These are phyloP conservation scores for Equus przewalskii DNA, from an alignment of 2,113 vertebrate species.

Conservation along the genomic window DNA sequence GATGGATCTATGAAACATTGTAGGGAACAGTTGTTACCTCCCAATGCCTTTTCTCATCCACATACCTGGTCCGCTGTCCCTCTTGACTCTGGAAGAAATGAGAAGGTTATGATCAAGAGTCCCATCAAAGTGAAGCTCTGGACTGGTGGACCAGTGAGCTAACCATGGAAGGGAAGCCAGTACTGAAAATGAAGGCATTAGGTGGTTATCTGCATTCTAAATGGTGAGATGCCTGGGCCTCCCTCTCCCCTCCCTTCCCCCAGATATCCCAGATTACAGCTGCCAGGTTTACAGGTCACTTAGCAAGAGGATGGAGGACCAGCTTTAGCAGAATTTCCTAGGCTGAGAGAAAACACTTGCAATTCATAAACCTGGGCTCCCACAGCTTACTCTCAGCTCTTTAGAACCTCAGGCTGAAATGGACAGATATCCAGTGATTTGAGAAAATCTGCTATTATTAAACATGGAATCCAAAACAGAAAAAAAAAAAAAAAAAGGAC, in stretches of 20 bases:
- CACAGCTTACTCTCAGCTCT: background rate
- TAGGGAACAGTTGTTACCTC: background rate
- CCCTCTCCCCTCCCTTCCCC: background rate
- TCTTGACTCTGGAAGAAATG: background rate
- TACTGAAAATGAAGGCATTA: background rate
- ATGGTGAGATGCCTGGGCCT: background rate
- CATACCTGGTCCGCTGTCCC: background rate
- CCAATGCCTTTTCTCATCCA: background rate
- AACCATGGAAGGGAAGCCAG: background rate
- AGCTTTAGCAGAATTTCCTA: background rate
- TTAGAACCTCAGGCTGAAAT: background rate
- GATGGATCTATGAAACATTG: background rate
- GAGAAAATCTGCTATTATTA: background rate
- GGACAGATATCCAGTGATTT: background rate
- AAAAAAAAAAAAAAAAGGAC: background rate
- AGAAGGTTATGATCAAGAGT: background rate
- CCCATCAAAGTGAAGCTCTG: background rate
- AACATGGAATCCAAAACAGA: background rate
- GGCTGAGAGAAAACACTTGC: background rate
- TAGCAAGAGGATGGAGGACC: background rate
- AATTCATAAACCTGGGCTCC: background rate
- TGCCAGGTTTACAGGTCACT: background rate
- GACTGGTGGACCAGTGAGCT: background rate
- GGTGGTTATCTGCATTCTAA: background rate
- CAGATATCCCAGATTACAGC: background rate